Evolutionary conservation across 2,113 vertebrate genomes (phyloP).

Genomic region (Haemorhous mexicanus): DNA sequence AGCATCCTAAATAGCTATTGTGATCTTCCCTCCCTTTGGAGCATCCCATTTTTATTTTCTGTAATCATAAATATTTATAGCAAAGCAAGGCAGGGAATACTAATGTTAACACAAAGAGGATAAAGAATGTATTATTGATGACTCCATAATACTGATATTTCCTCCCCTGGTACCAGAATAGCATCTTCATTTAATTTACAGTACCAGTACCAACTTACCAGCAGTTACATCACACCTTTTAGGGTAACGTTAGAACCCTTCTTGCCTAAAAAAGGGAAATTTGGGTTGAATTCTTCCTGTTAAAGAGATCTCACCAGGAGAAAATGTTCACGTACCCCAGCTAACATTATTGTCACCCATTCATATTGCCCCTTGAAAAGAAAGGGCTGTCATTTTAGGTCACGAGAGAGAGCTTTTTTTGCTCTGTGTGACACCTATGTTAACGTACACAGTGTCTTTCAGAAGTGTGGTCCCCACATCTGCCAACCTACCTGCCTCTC

Average conservation of each 20-base stretch:
- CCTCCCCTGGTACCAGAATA: neutral
- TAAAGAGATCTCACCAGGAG: neutral
- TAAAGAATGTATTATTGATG: slow-evolving; percentile 6
- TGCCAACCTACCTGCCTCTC: neutral
- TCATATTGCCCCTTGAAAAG: neutral
- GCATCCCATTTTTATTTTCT: slow-evolving; percentile 24
- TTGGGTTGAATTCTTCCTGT: neutral
- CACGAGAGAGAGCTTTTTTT: neutral
- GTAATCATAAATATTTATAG: slow-evolving; percentile 53
- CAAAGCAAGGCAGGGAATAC: slow-evolving; percentile 4
- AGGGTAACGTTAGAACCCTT: neutral
- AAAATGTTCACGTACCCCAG: neutral
- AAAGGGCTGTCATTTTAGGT: neutral
- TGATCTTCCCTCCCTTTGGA: slow-evolving; percentile 19
- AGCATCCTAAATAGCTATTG: slow-evolving; percentile 5
- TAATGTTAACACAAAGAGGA: slow-evolving; percentile 17
- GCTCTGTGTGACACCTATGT: neutral
- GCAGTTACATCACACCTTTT: neutral
- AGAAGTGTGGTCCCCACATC: neutral
- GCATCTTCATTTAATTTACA: neutral
- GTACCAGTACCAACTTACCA: neutral
- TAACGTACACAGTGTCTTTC: neutral
- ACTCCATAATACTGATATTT: neutral
- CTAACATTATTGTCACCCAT: neutral
- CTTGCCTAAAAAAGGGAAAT: neutral